Conservation (phyloP, 1,140 invertebrate species). For the Mya arenaria region DNA sequence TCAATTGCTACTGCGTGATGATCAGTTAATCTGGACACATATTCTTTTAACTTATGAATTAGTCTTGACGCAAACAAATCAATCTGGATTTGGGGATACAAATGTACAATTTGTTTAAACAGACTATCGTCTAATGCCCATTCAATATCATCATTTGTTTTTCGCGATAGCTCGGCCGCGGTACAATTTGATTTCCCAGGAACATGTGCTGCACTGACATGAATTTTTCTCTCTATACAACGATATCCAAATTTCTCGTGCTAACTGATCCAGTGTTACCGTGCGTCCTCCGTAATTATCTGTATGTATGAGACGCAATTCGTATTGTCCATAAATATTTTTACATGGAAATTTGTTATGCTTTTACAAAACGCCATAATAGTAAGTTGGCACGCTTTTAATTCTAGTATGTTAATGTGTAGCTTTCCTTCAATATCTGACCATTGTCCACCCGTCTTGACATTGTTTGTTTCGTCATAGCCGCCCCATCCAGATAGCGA, state of each 20-base stretch:
- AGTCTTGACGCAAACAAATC: conserved; percentile 53
- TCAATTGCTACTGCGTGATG: conserved; percentile 4
- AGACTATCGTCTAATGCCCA: background rate
- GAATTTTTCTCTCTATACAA: conserved; percentile 21
- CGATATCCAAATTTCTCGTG: background rate
- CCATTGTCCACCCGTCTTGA: conserved; percentile 34
- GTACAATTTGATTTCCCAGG: background rate
- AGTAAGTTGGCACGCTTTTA: conserved; percentile 29
- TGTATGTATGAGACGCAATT: conserved; percentile 47
- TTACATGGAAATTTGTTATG: background rate
- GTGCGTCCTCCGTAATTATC: conserved; percentile 25
- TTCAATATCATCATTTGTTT: conserved; percentile 2
- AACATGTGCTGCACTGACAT: background rate
- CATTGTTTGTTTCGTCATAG: background rate
- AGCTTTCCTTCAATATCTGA: background rate
- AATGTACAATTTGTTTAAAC: background rate
- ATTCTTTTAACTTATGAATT: conserved; percentile 26
- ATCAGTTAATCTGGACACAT: conserved; percentile 36
- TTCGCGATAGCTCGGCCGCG: background rate
- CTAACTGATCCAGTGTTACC: background rate
- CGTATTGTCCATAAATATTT: conserved; percentile 46
- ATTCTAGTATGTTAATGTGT: conserved; percentile 47
- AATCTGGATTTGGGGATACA: background rate
- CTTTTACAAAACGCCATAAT: background rate
- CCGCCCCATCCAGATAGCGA: conserved; percentile 36